Base-by-base conservation (phyloP, 2,888 invertebrate genomes). In the Pinctada fucata region DNA sequence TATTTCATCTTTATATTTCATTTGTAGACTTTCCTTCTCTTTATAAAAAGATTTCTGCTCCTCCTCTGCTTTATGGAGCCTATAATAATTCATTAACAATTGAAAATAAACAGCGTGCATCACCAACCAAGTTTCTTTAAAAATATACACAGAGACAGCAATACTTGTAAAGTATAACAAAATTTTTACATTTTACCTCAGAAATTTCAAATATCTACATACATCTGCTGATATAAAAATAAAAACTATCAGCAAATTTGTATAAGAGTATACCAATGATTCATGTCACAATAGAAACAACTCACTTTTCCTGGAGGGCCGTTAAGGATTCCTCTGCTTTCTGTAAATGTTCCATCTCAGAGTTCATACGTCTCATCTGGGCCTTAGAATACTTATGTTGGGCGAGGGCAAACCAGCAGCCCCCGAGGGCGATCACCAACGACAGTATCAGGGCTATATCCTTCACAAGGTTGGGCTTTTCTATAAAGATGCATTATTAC, bases 321-420 rank as follows among this genome's bases (percentile, higher is more conserved):
- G 96, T 95, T 63, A 98, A 93, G 6, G 96, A 96, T 89, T 96
- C 94, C 93, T 98, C 98, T 0, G 98, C 98, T 90, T 95, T 96
- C 82, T 92, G 92, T 77, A 92, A 86, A 3, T 88, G 84, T 72
- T 93, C 91, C 76, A 92, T 84, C 77, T 92, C 92, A 69, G 96
- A 95, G 92, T 97, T 96, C 97, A 99, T 98, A 81, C 97, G 95
- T 85, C 95, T 95, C 82, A 89, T 84, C 92, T 99, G 96, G 87
- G 96, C 95, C 88, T 97, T 96, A 63, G 97, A 97, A 90, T 95
- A 96, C 90, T 97, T 96, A 91, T 97, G 97, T 86, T 98, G 97
- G 79, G 96, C 95, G 92, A 97, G 95, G 50, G 97, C 97, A 92
- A 97, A 97, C 97, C 97, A 98, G 87, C 96, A 96, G 75, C 97